A percentile compares a stretch with the other conserved stretches of the same genome.
Conservation (phyloP, 2,113 vertebrate species). For the Lepidothrix coronata region DNA sequence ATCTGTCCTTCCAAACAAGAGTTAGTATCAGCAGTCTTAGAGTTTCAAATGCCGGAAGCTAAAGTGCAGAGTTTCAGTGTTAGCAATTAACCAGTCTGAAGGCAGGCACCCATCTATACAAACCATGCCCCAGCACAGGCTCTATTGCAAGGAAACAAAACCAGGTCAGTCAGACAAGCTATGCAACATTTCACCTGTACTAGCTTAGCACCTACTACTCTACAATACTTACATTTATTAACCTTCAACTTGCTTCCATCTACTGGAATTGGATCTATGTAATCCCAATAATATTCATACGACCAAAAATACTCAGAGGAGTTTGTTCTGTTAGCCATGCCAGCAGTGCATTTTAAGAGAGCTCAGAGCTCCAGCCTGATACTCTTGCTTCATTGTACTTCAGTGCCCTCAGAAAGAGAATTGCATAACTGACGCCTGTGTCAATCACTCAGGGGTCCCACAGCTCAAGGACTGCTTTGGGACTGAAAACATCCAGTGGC, state of each 20-base stretch:
- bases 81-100: neutral
- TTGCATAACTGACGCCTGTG: neutral
- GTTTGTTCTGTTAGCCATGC: conserved; percentile 71
- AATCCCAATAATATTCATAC: conserved; percentile 89
- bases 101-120: neutral
- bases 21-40: neutral
- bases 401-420: neutral
- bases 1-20: neutral
- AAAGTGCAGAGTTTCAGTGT: neutral
- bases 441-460: neutral
- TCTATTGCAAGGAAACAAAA: neutral
- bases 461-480: conserved; percentile 49
- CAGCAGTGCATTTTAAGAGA: neutral
- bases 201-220: neutral
- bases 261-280: conserved; percentile 84
- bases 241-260: conserved; percentile 84
- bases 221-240: conserved; percentile 87
- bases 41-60: neutral
- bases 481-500: neutral
- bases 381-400: neutral
- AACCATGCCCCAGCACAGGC: neutral
- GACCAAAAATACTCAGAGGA: conserved; percentile 58
- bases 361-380: neutral
- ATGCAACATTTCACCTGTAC: neutral
- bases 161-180: neutral